These are phyloP conservation scores for Prietella phreatophila DNA, from an alignment of 2,113 vertebrate genomes.

Conservation along the genomic window DNA sequence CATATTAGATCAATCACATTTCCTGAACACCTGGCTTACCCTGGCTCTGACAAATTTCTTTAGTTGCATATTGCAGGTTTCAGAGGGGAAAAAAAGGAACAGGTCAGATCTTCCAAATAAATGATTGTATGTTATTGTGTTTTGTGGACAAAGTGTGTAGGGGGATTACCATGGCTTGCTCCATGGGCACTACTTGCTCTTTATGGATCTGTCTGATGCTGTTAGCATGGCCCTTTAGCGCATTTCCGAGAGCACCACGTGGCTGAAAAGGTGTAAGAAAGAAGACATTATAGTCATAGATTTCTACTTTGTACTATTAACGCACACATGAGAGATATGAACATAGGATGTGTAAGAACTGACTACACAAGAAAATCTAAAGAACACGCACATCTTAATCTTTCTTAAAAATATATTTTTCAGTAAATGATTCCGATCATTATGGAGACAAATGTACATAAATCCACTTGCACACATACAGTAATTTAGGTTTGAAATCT, in stretches of 20 bases:
- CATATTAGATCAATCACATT: slow-evolving; percentile 1
- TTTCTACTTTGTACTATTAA: background rate
- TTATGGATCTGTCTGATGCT: slow-evolving; percentile 79
- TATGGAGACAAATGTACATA: too few relatives aligned
- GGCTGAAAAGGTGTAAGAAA: slow-evolving; percentile 67
- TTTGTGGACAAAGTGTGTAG: background rate
- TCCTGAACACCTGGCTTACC: slow-evolving; percentile 69
- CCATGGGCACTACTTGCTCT: slow-evolving; percentile 80
- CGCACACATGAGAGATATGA: background rate
- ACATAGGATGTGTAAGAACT: background rate
- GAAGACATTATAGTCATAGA: background rate
- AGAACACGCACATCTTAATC: background rate
- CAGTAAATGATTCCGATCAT: too few relatives aligned
- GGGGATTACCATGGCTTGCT: slow-evolving; percentile 83
- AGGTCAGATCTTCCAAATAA: slow-evolving; percentile 19
- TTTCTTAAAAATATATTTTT: too few relatives aligned
- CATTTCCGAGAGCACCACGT: slow-evolving; percentile 81
- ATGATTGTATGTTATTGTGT: background rate
- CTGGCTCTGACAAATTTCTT: slow-evolving; percentile 84
- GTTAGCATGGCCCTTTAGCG: slow-evolving; percentile 79
- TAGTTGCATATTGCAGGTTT: slow-evolving; percentile 68
- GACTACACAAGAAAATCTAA: background rate
- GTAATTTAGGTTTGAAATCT: background rate
- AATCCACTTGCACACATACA: too few relatives aligned
- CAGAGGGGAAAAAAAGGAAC: background rate